Evolutionary conservation across 2,797 vertebrate genomes (phyloP).

Genomic region (Notolepis coatsorum): DNA sequence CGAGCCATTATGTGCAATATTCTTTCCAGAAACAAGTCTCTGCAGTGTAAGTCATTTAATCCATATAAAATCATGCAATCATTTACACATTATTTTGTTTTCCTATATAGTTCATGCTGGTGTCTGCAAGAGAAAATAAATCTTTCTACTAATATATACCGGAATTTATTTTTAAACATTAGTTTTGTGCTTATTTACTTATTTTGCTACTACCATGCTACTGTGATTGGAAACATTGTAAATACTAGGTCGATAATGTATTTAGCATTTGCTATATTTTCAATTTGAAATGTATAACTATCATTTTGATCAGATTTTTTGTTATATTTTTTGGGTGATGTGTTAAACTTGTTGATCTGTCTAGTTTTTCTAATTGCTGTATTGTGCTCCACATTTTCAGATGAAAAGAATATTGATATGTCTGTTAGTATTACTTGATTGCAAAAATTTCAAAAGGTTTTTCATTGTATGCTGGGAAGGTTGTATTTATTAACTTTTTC

Average conservation of each 20-base stretch:
- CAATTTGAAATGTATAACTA: slow-evolving; percentile 99
- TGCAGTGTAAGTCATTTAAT: slow-evolving; percentile 93
- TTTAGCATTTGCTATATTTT: slow-evolving; percentile 99
- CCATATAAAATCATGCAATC: slow-evolving; percentile 95
- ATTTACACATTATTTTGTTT: slow-evolving; percentile 87
- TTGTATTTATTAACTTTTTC: slow-evolving; percentile 99
- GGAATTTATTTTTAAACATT: slow-evolving; percentile 99
- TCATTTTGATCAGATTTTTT: slow-evolving; percentile 99
- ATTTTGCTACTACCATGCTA: slow-evolving; percentile 99
- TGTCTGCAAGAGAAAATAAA: slow-evolving; percentile 96
- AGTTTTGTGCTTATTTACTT: slow-evolving; percentile 99
- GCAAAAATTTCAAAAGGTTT: slow-evolving; percentile 99
- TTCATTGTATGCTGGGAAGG: slow-evolving; percentile 99
- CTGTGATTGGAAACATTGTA: slow-evolving; percentile 99
- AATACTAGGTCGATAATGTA: slow-evolving; percentile 99
- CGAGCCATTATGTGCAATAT: slow-evolving; percentile 99
- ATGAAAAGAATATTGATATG: slow-evolving; percentile 97
- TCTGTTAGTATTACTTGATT: slow-evolving; percentile 99
- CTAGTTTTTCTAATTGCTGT: slow-evolving; percentile 99
- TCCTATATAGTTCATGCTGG: slow-evolving; percentile 97
- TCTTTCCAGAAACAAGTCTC: slow-evolving; percentile 95
- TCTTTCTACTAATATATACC: slow-evolving; percentile 96
- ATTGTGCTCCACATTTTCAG: slow-evolving; percentile 97
- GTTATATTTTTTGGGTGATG: slow-evolving; percentile 98
- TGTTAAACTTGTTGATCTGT: slow-evolving; percentile 97